Conservation (phyloP, 37 sponge, comb jelly and placozoan genomes). For the Haliclona indistincta region DNA sequence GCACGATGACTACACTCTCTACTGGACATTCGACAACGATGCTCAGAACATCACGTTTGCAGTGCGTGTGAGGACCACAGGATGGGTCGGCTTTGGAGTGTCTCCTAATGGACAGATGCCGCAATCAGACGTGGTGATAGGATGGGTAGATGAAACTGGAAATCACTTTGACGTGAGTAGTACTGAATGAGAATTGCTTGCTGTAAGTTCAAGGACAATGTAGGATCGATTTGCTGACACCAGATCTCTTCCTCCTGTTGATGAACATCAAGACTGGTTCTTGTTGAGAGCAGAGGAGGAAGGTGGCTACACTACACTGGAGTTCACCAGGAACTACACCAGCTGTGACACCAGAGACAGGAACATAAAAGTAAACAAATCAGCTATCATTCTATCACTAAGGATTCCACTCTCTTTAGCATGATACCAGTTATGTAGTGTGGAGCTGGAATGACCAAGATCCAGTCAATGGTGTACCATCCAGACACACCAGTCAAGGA, state of each 20-base stretch:
- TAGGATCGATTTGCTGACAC: slow-evolving; percentile 49
- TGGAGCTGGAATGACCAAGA: slow-evolving; percentile 29
- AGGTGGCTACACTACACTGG: slow-evolving; percentile 56
- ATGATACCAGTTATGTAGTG: slow-evolving; percentile 23
- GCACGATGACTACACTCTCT: slow-evolving; percentile 17
- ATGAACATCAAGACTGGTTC: slow-evolving; percentile 36
- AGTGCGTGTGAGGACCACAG: slow-evolving; percentile 19
- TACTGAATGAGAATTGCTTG: too few species aligned
- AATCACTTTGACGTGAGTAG: background rate
- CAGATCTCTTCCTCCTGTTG: slow-evolving; percentile 19
- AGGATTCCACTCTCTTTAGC: too few species aligned
- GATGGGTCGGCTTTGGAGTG: slow-evolving; percentile 32
- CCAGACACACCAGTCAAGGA: background rate
- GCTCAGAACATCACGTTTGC: slow-evolving; percentile 18
- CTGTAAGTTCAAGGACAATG: too few species aligned
- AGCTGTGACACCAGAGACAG: slow-evolving; percentile 46
- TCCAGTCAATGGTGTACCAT: background rate
- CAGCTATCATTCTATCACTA: too few species aligned
- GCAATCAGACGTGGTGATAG: slow-evolving; percentile 33
- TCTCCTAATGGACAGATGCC: slow-evolving; percentile 30
- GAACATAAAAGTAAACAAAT: slow-evolving; percentile 14
- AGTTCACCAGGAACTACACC: slow-evolving; percentile 46
- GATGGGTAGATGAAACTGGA: slow-evolving; percentile 27
- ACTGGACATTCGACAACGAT: slow-evolving; percentile 21
- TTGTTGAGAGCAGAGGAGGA: slow-evolving; percentile 39